phyloP scores from a whole-genome alignment of 2,888 invertebrate genomes.

The Ochropleura plecta region DNA sequence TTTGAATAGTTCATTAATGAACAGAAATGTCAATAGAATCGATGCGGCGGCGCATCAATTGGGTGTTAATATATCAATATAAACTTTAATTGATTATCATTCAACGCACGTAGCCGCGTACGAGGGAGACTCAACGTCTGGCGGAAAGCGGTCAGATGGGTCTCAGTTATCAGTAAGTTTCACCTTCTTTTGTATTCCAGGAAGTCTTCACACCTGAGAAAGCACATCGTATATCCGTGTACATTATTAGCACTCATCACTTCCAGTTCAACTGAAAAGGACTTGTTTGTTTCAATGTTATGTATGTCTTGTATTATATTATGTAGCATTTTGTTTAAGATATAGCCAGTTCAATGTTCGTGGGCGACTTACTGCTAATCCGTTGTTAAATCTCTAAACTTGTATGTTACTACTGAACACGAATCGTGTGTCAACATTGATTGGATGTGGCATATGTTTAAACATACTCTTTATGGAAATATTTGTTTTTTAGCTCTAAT shows the following conservation, averaged over 20 bases:
- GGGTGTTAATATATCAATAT: slow-evolving; percentile 42
- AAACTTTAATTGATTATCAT: slow-evolving; percentile 62
- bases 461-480: neutral
- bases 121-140: slow-evolving; percentile 64
- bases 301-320: slow-evolving; percentile 7
- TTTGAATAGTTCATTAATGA: slow-evolving; percentile 4
- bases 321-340: slow-evolving; percentile 25
- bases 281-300: slow-evolving; percentile 4
- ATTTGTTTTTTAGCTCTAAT: neutral
- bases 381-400: slow-evolving; percentile 51
- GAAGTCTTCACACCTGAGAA: slow-evolving; percentile 71
- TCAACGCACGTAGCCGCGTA: slow-evolving; percentile 61
- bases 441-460: slow-evolving; percentile 28
- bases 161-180: slow-evolving; percentile 75
- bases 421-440: slow-evolving; percentile 6
- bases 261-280: slow-evolving; percentile 40
- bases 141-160: slow-evolving; percentile 77
- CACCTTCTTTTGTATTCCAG: slow-evolving; percentile 85
- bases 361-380: slow-evolving; percentile 52
- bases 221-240: slow-evolving; percentile 66
- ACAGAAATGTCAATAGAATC: slow-evolving; percentile 9
- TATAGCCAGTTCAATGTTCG: slow-evolving; percentile 23
- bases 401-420: slow-evolving; percentile 27
- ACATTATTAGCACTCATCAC: slow-evolving; percentile 54
- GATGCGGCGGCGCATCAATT: slow-evolving; percentile 18